A percentile compares a stretch with the other conserved stretches of the same genome.
phyloP scores from a whole-genome alignment of 2,888 invertebrate species.

The Caenorhabditis becei region DNA sequence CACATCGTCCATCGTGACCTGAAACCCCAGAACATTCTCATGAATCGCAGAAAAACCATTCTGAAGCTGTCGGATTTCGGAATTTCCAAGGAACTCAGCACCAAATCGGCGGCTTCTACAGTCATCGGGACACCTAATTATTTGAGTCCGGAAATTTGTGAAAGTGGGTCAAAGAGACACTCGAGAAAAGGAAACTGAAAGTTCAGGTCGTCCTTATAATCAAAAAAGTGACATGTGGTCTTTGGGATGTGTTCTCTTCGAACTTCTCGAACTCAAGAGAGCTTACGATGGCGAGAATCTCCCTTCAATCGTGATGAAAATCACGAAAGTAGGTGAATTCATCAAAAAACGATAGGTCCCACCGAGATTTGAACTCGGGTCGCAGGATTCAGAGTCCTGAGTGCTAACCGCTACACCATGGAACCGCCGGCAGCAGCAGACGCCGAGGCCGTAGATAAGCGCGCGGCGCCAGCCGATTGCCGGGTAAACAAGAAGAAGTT shows the following conservation, averaged over 20 bases:
- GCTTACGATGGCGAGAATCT: constrained; percentile 73
- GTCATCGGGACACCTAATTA: constrained; percentile 90
- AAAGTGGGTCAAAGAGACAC: constrained; percentile 87
- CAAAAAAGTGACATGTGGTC: constrained; percentile 92
- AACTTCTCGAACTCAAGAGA: constrained; percentile 81
- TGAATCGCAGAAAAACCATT: constrained; percentile 85
- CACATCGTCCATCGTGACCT: constrained; percentile 90
- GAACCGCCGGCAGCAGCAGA: constrained; percentile 32
- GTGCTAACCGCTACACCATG: constrained; percentile 76
- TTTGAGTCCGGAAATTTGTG: constrained; percentile 90
- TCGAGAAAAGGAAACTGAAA: not conserved
- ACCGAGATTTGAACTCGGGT: constrained; percentile 75
- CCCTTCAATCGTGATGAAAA: constrained; percentile 73
- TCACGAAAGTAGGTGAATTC: constrained; percentile 60
- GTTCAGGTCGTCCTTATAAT: constrained; percentile 83
- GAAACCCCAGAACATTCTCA: constrained; percentile 90
- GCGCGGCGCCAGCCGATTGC: not conserved
- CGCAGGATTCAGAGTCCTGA: constrained; percentile 75
- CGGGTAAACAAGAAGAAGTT: not conserved
- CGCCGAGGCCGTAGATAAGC: constrained; percentile 10
- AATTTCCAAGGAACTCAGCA: constrained; percentile 81
- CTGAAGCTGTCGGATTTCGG: constrained; percentile 75
- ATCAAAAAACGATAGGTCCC: constrained; percentile 65
- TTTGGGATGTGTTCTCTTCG: constrained; percentile 90
- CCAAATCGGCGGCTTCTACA: constrained; percentile 84